Base-by-base conservation (phyloP, 2,113 vertebrate species). In the Cranoglanis bouderius region DNA sequence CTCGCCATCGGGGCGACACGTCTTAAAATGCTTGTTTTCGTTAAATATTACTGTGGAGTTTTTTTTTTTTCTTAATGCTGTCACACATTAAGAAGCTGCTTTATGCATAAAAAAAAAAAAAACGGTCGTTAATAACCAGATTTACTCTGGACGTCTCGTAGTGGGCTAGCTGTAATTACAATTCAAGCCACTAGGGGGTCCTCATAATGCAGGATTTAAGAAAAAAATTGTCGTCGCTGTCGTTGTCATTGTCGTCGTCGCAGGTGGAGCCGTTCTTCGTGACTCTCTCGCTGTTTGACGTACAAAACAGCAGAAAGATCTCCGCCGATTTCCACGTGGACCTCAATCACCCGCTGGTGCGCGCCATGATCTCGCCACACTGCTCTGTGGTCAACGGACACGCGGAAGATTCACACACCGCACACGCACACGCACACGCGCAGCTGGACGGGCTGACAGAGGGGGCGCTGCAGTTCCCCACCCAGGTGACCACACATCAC, bases 201-300 rank as follows among this genome's bases (percentile, higher is more conserved):
- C 74, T 35, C 3, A 46, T 43, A 24, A 35, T 35, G 10, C 24
- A 14, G 21, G 40, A 46, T 43, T 26, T 70, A 35, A 35, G 5
- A 65, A 2, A 65, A 8, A 29, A n/a, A 65, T 65, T 3, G 32
- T 32, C 13, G 18, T 0, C 19, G 67, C n/a, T n/a, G n/a, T n/a
- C n/a, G n/a, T 32, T 35, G 6, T 16, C 0, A 0, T 78, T 82
- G 51, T 29, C 87, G 43, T 53, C 75, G 18, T 72, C 59, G 57
- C 91, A 99, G 98, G 98, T 99, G 72, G 98, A 99, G 90, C 98
- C 98, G 53, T 99, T 99, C 93, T 99, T 98, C 85, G 96, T 99
- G 84, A 97, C 97, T 0, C 92, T 99, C n/a, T 98, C 97, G 19
- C 93, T 99, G 21, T 99, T 99, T 77, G 98, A 99, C 57, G 96